Evolutionary conservation across 2,113 vertebrate genomes (phyloP).

Genomic region (Calyptommatus sinebrachiatus): DNA sequence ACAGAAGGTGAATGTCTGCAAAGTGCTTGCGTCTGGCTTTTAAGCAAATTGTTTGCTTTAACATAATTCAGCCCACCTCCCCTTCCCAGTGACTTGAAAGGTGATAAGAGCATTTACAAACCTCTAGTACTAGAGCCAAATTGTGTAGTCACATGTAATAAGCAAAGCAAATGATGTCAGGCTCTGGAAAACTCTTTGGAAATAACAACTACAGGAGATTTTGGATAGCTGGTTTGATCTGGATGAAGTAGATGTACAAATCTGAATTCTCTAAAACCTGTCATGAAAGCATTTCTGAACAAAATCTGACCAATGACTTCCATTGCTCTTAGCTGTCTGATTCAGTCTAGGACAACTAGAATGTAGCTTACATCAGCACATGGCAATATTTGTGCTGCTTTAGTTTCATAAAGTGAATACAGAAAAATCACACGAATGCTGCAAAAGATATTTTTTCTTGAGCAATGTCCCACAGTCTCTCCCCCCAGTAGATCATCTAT

Average conservation of each 20-base stretch:
- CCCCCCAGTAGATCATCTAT: no score
- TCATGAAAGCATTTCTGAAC: not conserved
- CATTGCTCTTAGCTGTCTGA: not conserved
- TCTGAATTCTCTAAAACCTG: not conserved
- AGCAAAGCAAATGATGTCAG: constrained; percentile 1
- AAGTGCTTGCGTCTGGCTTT: not conserved
- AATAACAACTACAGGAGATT: not conserved
- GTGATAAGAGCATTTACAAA: constrained; percentile 9
- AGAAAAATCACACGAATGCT: no score
- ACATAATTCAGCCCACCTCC: not conserved
- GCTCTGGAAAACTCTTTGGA: not conserved
- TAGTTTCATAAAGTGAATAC: not conserved
- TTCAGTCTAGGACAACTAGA: not conserved
- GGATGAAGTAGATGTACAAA: not conserved
- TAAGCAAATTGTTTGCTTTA: not conserved
- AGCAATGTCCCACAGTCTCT: no score
- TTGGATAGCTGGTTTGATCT: not conserved
- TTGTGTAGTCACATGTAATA: not conserved
- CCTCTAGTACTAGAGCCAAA: not conserved
- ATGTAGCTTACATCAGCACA: not conserved
- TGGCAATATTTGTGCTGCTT: not conserved
- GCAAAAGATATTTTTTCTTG: no score
- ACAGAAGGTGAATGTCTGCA: not conserved
- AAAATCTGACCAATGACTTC: not conserved
- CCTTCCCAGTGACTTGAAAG: not conserved